These are phyloP conservation scores for Raja brachyura DNA, from an alignment of 2,113 vertebrate genomes.

Conservation along the genomic window DNA sequence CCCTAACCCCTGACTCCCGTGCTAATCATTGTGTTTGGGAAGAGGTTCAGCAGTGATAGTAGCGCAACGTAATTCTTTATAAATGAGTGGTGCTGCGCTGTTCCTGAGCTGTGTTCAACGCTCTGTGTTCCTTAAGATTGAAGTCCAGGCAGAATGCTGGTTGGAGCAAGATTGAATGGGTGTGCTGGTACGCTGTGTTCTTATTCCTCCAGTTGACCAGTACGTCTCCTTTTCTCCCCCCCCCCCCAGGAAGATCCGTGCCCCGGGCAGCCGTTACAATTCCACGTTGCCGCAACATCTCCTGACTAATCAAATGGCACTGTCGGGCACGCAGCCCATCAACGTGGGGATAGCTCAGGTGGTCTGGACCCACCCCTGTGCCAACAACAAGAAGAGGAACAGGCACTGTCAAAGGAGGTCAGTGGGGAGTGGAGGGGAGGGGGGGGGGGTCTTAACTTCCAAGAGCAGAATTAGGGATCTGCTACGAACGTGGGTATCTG, in stretches of 20 bases:
- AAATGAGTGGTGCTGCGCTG: too few species aligned
- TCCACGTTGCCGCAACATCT: constrained; percentile 87
- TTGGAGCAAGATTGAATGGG: too few species aligned
- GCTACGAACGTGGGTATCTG: too few species aligned
- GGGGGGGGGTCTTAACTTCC: too few species aligned
- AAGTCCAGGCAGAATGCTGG: background rate
- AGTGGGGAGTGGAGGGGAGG: too few species aligned
- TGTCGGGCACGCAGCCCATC: constrained; percentile 91
- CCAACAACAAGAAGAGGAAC: constrained; percentile 83
- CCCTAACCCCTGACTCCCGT: too few species aligned
- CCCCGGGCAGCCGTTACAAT: constrained; percentile 86
- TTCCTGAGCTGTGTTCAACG: too few species aligned
- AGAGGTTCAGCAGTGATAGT: too few species aligned
- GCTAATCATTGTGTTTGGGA: too few species aligned
- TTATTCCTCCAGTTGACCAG: background rate
- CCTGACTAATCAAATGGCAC: constrained; percentile 88
- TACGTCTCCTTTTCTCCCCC: constrained; percentile 42
- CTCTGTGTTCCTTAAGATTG: too few species aligned
- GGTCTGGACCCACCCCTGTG: constrained; percentile 84
- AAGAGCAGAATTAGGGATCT: too few species aligned
- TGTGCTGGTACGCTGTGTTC: background rate
- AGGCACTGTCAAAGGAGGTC: constrained; percentile 87
- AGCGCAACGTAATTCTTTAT: too few species aligned
- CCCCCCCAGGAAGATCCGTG: constrained; percentile 78
- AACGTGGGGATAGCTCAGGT: constrained; percentile 96